A percentile compares a stretch with the other conserved stretches of the same genome.
These are phyloP conservation scores for Atethmia centrago DNA, from an alignment of 2,888 invertebrate genomes.

Conservation along the genomic window DNA sequence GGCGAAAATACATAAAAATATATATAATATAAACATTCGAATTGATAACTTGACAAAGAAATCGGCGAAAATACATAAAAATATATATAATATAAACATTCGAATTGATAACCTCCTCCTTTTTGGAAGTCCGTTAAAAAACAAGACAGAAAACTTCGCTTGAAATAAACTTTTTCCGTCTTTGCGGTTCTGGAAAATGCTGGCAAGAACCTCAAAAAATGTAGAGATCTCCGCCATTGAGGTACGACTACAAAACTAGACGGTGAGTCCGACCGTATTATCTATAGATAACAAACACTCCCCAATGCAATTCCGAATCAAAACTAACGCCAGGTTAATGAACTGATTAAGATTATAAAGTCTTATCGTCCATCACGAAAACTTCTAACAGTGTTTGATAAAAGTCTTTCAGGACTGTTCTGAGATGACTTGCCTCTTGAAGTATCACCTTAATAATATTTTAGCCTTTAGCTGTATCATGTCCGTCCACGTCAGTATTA, in stretches of 20 bases:
- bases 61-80: too few relatives aligned
- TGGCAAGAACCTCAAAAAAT: neutral
- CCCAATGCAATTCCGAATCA: conserved; percentile 34
- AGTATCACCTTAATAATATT: conserved; percentile 57
- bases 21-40: too few relatives aligned
- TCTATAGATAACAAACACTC: conserved; percentile 43
- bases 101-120: too few relatives aligned
- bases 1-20: too few relatives aligned
- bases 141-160: too few relatives aligned
- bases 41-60: too few relatives aligned
- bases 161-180: neutral
- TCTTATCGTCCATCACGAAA: conserved; percentile 39
- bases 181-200: neutral
- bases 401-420: conserved; percentile 22
- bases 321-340: conserved; percentile 56
- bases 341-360: conserved; percentile 53
- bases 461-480: conserved; percentile 44
- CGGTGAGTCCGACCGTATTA: conserved; percentile 9
- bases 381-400: conserved; percentile 27
- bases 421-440: conserved; percentile 37
- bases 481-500: conserved; percentile 46
- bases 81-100: too few relatives aligned
- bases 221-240: conserved; percentile 12
- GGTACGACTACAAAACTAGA: too few relatives aligned
- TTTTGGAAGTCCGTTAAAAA: too few relatives aligned